Evolutionary conservation across 2,888 invertebrate species (phyloP).

Genomic region (Epistrophella euchroma): DNA sequence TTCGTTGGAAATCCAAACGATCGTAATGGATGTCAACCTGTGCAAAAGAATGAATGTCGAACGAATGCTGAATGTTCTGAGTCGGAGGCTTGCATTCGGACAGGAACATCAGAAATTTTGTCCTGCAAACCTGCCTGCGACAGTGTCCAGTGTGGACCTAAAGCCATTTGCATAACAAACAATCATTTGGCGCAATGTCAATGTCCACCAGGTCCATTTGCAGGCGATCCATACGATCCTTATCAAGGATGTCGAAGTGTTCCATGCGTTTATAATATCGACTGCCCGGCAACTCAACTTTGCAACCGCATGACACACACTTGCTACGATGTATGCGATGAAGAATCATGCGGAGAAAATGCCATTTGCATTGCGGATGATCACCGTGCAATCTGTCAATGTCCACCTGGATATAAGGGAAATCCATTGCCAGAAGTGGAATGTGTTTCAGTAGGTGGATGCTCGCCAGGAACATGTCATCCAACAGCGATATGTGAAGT

Average conservation of each 20-base stretch:
- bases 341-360: conserved; percentile 93
- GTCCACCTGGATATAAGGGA: conserved; percentile 92
- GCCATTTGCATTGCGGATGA: conserved; percentile 95
- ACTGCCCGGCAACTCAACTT: conserved; percentile 91
- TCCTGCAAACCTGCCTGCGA: conserved; percentile 92
- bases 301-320: conserved; percentile 93
- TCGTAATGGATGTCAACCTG: conserved; percentile 91
- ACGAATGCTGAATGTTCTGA: conserved; percentile 93
- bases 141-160: conserved; percentile 91
- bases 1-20: conserved; percentile 96
- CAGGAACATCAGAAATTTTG: conserved; percentile 85
- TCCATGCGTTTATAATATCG: conserved; percentile 93
- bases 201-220: conserved; percentile 93
- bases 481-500: conserved; percentile 91
- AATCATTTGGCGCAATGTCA: conserved; percentile 95
- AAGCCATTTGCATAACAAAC: conserved; percentile 94
- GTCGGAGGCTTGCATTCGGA: conserved; percentile 90
- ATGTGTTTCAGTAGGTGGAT: conserved; percentile 89
- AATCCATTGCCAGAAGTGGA: conserved; percentile 94
- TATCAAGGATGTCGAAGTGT: conserved; percentile 90
- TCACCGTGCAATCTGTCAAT: conserved; percentile 92
- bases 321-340: conserved; percentile 92
- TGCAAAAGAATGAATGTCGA: conserved; percentile 90
- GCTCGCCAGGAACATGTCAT: conserved; percentile 92
- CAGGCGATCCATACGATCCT: conserved; percentile 93